phyloP scores from a whole-genome alignment of 2,888 invertebrate genomes.

The Limenitis camilla region DNA sequence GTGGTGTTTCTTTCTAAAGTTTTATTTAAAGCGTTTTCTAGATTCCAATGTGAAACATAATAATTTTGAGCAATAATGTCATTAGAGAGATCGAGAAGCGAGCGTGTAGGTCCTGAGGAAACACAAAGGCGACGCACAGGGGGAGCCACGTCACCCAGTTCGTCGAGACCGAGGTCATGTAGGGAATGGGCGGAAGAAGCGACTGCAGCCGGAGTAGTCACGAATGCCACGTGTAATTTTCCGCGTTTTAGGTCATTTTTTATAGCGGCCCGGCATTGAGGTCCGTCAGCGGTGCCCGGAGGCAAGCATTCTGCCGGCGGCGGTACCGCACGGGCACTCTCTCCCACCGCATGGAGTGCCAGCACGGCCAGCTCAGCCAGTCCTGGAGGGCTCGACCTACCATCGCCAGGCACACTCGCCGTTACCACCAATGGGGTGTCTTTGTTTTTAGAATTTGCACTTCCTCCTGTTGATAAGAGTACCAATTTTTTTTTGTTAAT shows the following conservation, averaged over 20 bases:
- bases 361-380: slow-evolving; percentile 27
- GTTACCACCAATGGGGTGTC: slow-evolving; percentile 21
- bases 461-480: background rate
- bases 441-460: background rate
- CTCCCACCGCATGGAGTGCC: slow-evolving; percentile 31
- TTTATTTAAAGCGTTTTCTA: slow-evolving; percentile 5
- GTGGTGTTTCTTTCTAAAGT: background rate
- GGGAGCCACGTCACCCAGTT: slow-evolving; percentile 45
- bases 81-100: slow-evolving; percentile 48
- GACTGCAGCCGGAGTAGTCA: slow-evolving; percentile 36
- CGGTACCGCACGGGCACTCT: slow-evolving; percentile 26
- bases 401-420: slow-evolving; percentile 27
- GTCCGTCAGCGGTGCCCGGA: slow-evolving; percentile 23
- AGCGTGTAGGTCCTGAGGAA: slow-evolving; percentile 34
- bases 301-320: slow-evolving; percentile 27
- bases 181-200: slow-evolving; percentile 33
- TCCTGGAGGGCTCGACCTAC: slow-evolving; percentile 21
- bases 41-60: slow-evolving; percentile 20
- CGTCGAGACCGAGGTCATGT: slow-evolving; percentile 46
- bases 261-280: slow-evolving; percentile 29
- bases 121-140: slow-evolving; percentile 44
- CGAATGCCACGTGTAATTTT: slow-evolving; percentile 33
- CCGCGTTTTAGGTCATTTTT: slow-evolving; percentile 30
- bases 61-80: slow-evolving; percentile 31
- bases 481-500: background rate